Percentiles rank a stretch among this genome's conserved stretches.
These are phyloP conservation scores for Drosophila tanythrix DNA, from an alignment of 2,888 invertebrate genomes.

Conservation along the genomic window DNA sequence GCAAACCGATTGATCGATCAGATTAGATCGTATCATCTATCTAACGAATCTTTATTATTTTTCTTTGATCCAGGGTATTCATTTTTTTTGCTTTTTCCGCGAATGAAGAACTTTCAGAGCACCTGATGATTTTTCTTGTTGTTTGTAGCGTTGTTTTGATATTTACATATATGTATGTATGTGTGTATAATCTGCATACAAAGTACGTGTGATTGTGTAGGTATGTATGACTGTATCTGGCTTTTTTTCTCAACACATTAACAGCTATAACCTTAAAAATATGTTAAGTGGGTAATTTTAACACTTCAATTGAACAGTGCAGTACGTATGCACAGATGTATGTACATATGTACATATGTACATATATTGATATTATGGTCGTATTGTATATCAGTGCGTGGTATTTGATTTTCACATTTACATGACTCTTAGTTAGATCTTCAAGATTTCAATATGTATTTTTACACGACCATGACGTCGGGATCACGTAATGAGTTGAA, in stretches of 20 bases:
- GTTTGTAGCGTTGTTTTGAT: not conserved
- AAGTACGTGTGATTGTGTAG: slow-evolving; percentile 36
- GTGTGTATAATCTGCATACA: slow-evolving; percentile 26
- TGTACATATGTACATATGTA: not conserved
- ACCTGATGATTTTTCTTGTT: slow-evolving; percentile 6
- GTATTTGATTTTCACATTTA: slow-evolving; percentile 70
- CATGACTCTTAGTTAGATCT: slow-evolving; percentile 41
- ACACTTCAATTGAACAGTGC: slow-evolving; percentile 78
- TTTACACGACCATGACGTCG: slow-evolving; percentile 27
- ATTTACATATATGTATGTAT: slow-evolving; percentile 8
- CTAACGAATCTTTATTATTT: not conserved
- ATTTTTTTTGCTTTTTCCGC: not conserved
- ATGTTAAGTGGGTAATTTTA: slow-evolving; percentile 79
- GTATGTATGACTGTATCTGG: slow-evolving; percentile 13
- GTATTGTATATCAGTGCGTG: slow-evolving; percentile 53
- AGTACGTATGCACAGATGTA: slow-evolving; percentile 36
- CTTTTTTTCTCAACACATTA: slow-evolving; percentile 55
- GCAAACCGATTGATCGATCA: not conserved
- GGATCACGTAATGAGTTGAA: slow-evolving; percentile 36
- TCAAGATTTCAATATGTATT: slow-evolving; percentile 12
- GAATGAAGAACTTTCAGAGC: not conserved
- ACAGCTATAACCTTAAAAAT: slow-evolving; percentile 74
- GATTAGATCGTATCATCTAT: not conserved
- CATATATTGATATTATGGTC: not conserved
- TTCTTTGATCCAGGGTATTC: not conserved